Evolutionary conservation across 2,113 vertebrate genomes (phyloP), one percentile per base, ranked within the genome.

Genomic region (Atrichornis clamosus): DNA sequence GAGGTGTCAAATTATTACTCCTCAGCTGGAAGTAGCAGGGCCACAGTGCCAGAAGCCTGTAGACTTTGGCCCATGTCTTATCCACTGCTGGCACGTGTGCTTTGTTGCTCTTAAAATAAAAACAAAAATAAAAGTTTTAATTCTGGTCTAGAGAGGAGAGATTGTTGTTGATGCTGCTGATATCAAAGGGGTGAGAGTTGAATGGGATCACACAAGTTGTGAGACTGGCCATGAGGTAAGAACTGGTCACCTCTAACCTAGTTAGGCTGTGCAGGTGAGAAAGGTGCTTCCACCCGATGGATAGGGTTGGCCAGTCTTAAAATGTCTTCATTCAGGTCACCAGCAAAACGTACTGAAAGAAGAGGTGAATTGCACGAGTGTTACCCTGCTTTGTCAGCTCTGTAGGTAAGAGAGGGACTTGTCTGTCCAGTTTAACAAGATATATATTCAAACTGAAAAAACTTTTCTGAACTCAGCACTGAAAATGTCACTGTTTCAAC

Each of bases 1-100:
- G 96, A 98, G 98, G 98, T 98, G 98, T 98, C 98, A 97, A 97
- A 98, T 98, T 98, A 97, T 98, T 98, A 96, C 98, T 98, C 97
- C 98, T 99, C 98, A 98, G 98, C 98, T 98, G 98, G 97, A 98
- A 98, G 98, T 96, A 97, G 96, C 93, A 84, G 93, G 73, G 63
- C 65, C 64, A 13, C 52, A 86, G 95, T 96, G 97, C 98, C 98
- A 98, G 97, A 95, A 97, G 89, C 93, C 96, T 97, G 98, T 98
- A 98, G 98, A 96, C 95, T 98, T 98, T 98, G 98, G 98, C 98
- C 96, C 35, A 0, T 68, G 77, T 97, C 97, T 98, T 98, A 97
- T 98, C 98, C 98, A 98, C 97, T 89, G 72, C 93, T 98, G 98
- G 97, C 97, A 98, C 70, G 24, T 95, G 96, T 95, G 83, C 75